Evolutionary conservation across 2,797 vertebrate genomes (phyloP).

Genomic region (Tokudaia muenninki): DNA sequence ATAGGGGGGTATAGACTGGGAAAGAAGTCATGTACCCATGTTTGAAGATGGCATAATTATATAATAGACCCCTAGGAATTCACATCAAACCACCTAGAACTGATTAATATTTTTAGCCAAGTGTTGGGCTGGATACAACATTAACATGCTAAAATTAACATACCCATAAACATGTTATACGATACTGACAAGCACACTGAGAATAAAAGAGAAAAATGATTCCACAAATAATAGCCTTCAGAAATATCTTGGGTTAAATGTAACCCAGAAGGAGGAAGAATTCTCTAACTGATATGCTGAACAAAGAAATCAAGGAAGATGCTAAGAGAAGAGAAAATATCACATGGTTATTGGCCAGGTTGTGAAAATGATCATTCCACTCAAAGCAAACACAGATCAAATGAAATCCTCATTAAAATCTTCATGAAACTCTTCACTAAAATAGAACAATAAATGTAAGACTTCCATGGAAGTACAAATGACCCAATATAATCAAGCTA

Average conservation of each 20-base stretch:
- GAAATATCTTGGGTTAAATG: neutral
- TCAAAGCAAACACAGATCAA: neutral
- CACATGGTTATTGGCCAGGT: neutral
- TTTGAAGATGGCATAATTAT: neutral
- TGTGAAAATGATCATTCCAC: neutral
- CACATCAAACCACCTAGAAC: neutral
- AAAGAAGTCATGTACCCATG: neutral
- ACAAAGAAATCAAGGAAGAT: neutral
- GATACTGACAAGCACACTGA: neutral
- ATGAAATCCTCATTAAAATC: neutral
- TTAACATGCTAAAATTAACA: neutral
- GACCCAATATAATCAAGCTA: neutral
- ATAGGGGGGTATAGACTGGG: no score
- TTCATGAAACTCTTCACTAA: neutral
- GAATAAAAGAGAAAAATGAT: neutral
- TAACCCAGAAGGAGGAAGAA: neutral
- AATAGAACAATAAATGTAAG: neutral
- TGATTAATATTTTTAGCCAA: neutral
- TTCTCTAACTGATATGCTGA: neutral
- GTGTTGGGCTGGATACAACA: neutral
- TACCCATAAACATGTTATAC: neutral
- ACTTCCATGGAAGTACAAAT: neutral
- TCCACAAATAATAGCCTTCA: neutral
- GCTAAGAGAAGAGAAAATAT: neutral
- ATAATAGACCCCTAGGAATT: no score